Base-by-base conservation (phyloP, 1,140 invertebrate genomes). In the Magallana gigas region DNA sequence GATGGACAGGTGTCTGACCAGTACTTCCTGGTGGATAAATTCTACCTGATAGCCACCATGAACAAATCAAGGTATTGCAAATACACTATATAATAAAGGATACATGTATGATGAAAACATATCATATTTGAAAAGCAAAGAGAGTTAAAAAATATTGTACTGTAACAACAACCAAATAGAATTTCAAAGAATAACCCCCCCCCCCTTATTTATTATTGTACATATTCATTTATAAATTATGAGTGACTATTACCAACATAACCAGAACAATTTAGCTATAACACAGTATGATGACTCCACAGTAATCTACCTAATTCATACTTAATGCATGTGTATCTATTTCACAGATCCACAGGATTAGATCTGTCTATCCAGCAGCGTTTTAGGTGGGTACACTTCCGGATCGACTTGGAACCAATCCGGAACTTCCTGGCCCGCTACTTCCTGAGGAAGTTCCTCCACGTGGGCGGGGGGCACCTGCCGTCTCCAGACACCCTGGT, bases 341-440 rank as follows among this genome's bases (percentile, higher is more conserved):
- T 29, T 85, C 89, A 1, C 90, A 94, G 94, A 71, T 94, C 93
- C 4, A 92, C 92, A 80, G 93, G 94, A 12, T 88, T 94, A 56
- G 94, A 94, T 48, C 89, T 93, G 9, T 89, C 90, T 23, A 91
- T 94, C 71, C 93, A 94, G 87, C 94, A 94, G 62, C 87, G 92
- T 16, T 94, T 94, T 90, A 92, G 93, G 56, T 94, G 94, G 94
- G 92, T 94, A 56, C 93, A 94, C 85, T 92, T 94, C 84, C 92
- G 93, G 18, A 90, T 93, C 56, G 93, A 94, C 71, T 91, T 91
- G 18, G 94, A 94, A 87, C 94, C 94, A 48, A 89, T 94, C 23
- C 87, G 91, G 71, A 91, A 92, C 84, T 88, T 94, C 4, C 88
- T 94, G 36, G 91, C 93, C 56, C 90, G 94, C 48, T 92, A 94